Base-by-base conservation (phyloP, 2,113 vertebrate genomes). In the Saimiri boliviensis region DNA sequence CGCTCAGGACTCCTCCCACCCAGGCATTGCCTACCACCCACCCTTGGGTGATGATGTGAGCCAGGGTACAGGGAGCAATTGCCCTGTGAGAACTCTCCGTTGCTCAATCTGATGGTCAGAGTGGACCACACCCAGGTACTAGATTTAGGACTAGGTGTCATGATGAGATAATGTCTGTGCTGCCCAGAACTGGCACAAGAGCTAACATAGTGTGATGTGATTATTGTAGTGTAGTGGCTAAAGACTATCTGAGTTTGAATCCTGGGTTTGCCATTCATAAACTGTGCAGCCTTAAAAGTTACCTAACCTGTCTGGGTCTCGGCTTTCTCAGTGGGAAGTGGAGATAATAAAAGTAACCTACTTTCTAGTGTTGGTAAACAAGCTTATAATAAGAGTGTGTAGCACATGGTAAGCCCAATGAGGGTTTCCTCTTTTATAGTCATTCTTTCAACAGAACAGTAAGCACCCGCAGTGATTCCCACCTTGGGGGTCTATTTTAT, bases 291-390 rank as follows among this genome's bases (percentile, higher is more conserved):
- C 56, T 68, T 47, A 45, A 32, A 49, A 73, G 73, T 91, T 93
- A 54, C 20, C 37, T 91, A n/a, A 91, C 49, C 52, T 83, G 68
- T 88, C 76, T 82, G 14, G 42, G 19, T 77, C n/a, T 86, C 20
- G 1, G 79, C 66, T 68, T 70, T 91, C 49, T 96, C 81, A 87
- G 20, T 35, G 73, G 47, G 45, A 97, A 89, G 89, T 83, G 32
- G 89, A 89, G 23, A 30, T 86, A 86, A 79, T 84, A 88, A 45
- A 93, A 63, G 25, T 32, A 92, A 71, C 56, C 71, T 56, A 45
- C 63, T 23, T 85, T 6, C 13, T 45, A n/a, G 42, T 66, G 25
- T 71, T 80, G 52, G 60, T 90, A 56, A 71, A 6, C 66, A 23
- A 71, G 40, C 52, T 81, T 40, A 56, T 89, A 35, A 42, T 92